Percentiles rank a stretch among this genome's conserved stretches.
These are phyloP conservation scores for Physocephala rufipes DNA, from an alignment of 2,888 invertebrate species.

Conservation along the genomic window DNA sequence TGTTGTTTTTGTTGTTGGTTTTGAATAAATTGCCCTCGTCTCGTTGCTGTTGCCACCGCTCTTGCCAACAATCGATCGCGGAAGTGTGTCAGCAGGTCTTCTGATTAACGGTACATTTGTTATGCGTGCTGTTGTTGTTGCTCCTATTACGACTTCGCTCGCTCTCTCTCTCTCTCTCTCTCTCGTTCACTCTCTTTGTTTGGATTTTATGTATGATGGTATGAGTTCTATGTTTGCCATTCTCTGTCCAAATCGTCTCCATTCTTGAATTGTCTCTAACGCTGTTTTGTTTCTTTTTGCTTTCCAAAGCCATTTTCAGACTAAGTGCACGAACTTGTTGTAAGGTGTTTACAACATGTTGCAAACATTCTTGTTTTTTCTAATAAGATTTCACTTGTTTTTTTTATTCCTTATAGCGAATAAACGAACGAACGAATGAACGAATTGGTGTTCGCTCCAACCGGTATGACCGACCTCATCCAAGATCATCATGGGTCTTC, in stretches of 20 bases:
- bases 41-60: constrained; percentile 28
- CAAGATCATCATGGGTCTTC: no score
- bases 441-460: no score
- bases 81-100: constrained; percentile 68
- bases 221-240: no score
- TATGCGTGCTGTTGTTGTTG: constrained; percentile 48
- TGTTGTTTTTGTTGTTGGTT: constrained; percentile 23
- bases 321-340: neutral
- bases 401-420: constrained; percentile 34
- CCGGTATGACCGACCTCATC: no score
- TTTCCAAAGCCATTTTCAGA: neutral
- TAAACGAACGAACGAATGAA: no score
- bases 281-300: no score
- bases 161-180: constrained; percentile 31
- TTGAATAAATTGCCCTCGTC: constrained; percentile 5
- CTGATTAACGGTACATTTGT: constrained; percentile 64
- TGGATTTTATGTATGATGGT: neutral
- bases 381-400: neutral
- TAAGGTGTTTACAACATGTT: constrained; percentile 24
- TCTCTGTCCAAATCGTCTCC: no score
- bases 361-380: constrained; percentile 1
- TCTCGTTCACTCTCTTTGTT: neutral
- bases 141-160: constrained; percentile 18
- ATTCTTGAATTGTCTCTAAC: no score
- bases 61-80: constrained; percentile 56